A percentile compares a stretch with the other conserved stretches of the same genome.
These are phyloP conservation scores for Oxytorus armatus DNA, from an alignment of 2,888 invertebrate genomes.

Conservation along the genomic window DNA sequence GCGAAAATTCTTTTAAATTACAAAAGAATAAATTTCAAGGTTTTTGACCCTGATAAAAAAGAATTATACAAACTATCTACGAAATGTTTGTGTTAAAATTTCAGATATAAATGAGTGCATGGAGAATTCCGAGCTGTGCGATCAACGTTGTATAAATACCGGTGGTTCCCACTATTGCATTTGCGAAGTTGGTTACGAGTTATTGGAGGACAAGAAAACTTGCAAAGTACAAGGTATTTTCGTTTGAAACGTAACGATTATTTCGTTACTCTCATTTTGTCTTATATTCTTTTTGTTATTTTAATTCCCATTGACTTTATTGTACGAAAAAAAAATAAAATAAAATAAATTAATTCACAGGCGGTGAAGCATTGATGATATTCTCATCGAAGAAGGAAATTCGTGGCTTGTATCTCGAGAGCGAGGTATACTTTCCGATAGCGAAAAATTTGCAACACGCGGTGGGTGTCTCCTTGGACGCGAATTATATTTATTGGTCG, in stretches of 20 bases:
- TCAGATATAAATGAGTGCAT: conserved; percentile 88
- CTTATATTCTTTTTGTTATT: too few species aligned
- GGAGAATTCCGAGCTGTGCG: conserved; percentile 87
- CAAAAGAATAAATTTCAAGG: not conserved
- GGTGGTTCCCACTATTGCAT: conserved; percentile 87
- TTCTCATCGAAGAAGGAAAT: conserved; percentile 89
- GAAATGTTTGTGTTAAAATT: conserved; percentile 76
- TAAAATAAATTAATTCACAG: conserved; percentile 79
- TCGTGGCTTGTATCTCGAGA: conserved; percentile 87
- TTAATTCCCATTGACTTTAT: too few species aligned
- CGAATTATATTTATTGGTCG: conserved; percentile 91
- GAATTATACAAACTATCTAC: not conserved
- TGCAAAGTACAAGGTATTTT: conserved; percentile 86
- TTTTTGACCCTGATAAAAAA: too few species aligned
- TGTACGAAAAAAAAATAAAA: not conserved
- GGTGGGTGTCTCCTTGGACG: conserved; percentile 90
- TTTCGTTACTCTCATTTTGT: not conserved
- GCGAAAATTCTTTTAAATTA: not conserved
- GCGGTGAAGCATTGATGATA: conserved; percentile 88
- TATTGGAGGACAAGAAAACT: conserved; percentile 85
- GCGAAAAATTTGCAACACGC: conserved; percentile 86
- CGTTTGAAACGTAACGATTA: too few species aligned
- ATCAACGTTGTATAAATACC: conserved; percentile 88
- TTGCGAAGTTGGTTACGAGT: conserved; percentile 87
- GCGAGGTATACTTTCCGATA: conserved; percentile 85